Evolutionary conservation across 2,113 vertebrate genomes (phyloP), one percentile per base, ranked within the genome.

Genomic region (Peucedramus taeniatus): DNA sequence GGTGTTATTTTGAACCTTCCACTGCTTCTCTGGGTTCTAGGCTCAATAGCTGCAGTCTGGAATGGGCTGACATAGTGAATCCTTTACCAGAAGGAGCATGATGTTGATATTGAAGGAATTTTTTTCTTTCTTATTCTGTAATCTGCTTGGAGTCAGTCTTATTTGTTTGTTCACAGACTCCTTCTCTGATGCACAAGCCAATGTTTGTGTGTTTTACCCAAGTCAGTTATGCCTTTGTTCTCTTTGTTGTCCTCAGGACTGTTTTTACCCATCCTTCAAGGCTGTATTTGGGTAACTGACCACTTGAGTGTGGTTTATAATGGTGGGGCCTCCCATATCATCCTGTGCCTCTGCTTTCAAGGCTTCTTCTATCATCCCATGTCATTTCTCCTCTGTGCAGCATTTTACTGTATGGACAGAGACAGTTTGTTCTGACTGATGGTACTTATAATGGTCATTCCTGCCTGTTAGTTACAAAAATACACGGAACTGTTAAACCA

Each of bases 271-370:
- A 42, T 45, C 12, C 68, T 37, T 92, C 63, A 51, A 90, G 40
- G 64, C 31, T 81, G 4, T 37, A 26, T 64, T 77, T 60, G 64
- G n/a, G 24, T 77, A 65, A 81, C 20, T 75, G 23, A 50, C 20
- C 39, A 39, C 35, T 28, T 53, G 19, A 70, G 24, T 75, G n/a
- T 30, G 20, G 18, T 72, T 87, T 42, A 9, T 65, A 44, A 6
- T 1, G 0, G 3, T 5, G 0, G 6, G 10, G 12, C 24, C 42
- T 85, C n/a, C 37, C 15, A 7, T 39, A 57, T 87, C 42, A 70
- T 37, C 42, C 56, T 20, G 21, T 61, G 16, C 22, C 22, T 26
- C 21, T 63, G 27, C 39, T 74, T 82, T 88, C 83, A 90, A 63
- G 56, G 50, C 37, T 23, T 70, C 16, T 85, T 54, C 50, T 63